Conservation (phyloP, 2,888 invertebrate genomes). For the Macaria notata region DNA sequence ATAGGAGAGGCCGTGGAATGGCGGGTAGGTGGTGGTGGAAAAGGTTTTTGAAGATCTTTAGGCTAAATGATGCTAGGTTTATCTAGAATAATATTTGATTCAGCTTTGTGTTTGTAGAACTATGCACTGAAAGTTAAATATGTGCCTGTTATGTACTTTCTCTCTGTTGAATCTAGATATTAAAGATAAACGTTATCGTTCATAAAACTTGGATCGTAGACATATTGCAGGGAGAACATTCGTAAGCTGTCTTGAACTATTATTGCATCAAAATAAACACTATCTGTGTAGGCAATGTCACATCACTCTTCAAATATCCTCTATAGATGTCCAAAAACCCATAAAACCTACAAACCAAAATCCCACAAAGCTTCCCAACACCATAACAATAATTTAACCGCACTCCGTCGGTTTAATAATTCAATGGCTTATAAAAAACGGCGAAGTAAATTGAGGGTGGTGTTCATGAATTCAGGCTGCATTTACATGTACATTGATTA, state of each 20-base stretch:
- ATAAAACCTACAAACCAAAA: slow-evolving; percentile 37
- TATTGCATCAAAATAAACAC: no score
- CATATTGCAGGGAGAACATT: no score
- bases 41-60: slow-evolving; percentile 11
- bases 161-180: no score
- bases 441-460: slow-evolving; percentile 52
- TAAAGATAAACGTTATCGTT: no score
- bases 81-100: no score
- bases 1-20: slow-evolving; percentile 29
- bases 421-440: slow-evolving; percentile 68
- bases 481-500: slow-evolving; percentile 71
- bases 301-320: neutral
- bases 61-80: no score
- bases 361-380: slow-evolving; percentile 24
- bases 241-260: no score
- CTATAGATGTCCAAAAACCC: slow-evolving; percentile 5
- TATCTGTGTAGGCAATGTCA: no score
- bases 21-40: slow-evolving; percentile 5
- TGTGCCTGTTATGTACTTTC: no score
- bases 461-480: slow-evolving; percentile 54
- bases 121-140: no score
- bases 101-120: no score
- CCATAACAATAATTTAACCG: slow-evolving; percentile 63
- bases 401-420: slow-evolving; percentile 31
- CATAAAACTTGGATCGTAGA: no score